Conservation (phyloP, 2,113 vertebrate species). For the Phaetusa simplex region DNA sequence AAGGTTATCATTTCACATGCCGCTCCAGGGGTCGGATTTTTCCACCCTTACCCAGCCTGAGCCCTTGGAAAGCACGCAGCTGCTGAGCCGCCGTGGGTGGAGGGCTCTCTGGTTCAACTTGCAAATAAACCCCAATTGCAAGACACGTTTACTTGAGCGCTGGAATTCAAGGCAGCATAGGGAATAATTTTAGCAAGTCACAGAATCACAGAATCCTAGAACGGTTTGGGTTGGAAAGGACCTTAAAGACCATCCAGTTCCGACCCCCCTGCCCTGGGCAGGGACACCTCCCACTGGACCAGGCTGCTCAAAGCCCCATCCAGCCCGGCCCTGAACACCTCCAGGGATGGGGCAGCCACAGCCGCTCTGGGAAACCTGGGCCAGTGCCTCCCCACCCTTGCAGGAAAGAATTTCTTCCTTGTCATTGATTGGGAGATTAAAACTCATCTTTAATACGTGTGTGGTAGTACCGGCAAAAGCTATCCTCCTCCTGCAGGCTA, state of each 20-base stretch:
- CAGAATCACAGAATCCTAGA: too few species aligned
- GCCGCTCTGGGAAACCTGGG: too few species aligned
- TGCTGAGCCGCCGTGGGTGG: neutral
- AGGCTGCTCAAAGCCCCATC: too few species aligned
- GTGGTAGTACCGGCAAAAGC: neutral
- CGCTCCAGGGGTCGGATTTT: neutral
- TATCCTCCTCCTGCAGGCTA: neutral
- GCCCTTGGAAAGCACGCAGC: neutral
- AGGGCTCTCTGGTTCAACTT: neutral
- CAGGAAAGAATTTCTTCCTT: too few species aligned
- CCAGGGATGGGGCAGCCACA: too few species aligned
- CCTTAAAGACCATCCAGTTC: too few species aligned
- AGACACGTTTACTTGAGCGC: fast-evolving
- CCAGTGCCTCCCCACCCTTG: too few species aligned
- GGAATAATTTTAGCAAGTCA: neutral
- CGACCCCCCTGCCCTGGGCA: too few species aligned
- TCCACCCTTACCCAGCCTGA: neutral
- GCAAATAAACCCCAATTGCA: neutral
- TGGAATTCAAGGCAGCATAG: neutral
- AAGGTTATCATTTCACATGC: neutral
- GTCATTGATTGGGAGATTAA: neutral
- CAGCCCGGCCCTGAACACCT: too few species aligned
- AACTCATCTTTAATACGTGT: neutral
- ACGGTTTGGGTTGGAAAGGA: too few species aligned
- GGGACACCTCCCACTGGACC: too few species aligned